Conservation (phyloP, 2,797 vertebrate genomes). For the Siniperca scherzeri region DNA sequence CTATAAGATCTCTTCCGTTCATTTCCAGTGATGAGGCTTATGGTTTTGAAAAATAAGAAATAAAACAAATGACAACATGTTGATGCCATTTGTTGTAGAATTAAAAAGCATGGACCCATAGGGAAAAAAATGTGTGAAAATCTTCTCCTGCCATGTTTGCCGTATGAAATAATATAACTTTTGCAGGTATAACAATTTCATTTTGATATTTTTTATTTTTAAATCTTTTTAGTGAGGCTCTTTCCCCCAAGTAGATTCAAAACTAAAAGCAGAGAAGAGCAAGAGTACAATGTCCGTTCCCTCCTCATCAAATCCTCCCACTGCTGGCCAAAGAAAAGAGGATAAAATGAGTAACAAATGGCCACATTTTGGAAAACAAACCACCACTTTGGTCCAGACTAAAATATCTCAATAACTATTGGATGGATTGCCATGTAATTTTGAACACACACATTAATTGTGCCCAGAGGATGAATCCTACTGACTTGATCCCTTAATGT, state of each 20-base stretch:
- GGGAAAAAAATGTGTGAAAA: no score
- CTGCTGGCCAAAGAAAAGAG: background rate
- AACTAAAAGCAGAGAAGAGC: background rate
- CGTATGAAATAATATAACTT: background rate
- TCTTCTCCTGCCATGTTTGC: background rate
- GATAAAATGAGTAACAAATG: background rate
- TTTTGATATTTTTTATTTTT: background rate
- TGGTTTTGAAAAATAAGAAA: background rate
- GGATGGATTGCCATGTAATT: background rate
- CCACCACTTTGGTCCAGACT: background rate
- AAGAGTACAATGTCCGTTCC: background rate
- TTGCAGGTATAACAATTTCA: no score
- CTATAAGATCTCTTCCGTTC: background rate
- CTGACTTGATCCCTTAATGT: background rate
- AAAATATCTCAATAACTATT: background rate
- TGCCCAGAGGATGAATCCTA: background rate
- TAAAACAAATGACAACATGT: slow-evolving; percentile 10
- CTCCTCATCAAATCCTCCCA: background rate
- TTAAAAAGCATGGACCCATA: background rate
- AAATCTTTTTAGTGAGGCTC: no score
- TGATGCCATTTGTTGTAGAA: background rate
- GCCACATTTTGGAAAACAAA: background rate
- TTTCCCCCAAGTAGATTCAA: background rate
- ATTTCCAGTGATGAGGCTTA: background rate
- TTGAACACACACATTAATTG: background rate